These are phyloP conservation scores for Zophobas atratus DNA, from an alignment of 1,140 invertebrate genomes.

Conservation along the genomic window DNA sequence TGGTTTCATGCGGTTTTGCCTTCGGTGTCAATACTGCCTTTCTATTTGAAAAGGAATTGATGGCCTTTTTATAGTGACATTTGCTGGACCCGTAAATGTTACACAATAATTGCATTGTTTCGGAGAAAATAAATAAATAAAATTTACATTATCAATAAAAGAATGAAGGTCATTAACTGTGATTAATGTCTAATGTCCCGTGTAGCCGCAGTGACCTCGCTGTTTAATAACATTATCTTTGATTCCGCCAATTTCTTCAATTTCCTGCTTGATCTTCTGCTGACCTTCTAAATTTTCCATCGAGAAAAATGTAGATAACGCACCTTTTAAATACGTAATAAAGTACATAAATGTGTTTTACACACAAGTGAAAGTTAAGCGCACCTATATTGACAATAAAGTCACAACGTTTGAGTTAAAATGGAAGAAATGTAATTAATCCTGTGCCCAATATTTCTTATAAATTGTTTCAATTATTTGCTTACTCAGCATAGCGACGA, in stretches of 20 bases:
- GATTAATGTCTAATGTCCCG: neutral
- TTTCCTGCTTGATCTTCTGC: neutral
- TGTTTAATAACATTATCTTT: neutral
- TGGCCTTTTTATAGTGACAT: neutral
- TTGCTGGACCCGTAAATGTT: neutral
- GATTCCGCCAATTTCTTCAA: neutral
- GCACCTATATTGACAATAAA: too few relatives aligned
- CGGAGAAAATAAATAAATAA: neutral
- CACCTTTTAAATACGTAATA: too few relatives aligned
- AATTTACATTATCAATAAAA: constrained; percentile 1
- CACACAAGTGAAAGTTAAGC: too few relatives aligned
- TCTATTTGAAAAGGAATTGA: neutral
- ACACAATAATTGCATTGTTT: neutral
- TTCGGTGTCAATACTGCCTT: neutral
- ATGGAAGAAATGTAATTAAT: too few relatives aligned
- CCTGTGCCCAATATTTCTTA: too few relatives aligned
- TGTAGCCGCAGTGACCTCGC: too few relatives aligned
- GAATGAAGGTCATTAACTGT: neutral
- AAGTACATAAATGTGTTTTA: too few relatives aligned
- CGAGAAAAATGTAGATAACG: too few relatives aligned
- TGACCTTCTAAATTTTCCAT: too few relatives aligned
- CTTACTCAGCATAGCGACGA: too few relatives aligned
- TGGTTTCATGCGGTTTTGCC: neutral
- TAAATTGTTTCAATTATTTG: too few relatives aligned
- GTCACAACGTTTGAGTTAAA: too few relatives aligned